phyloP scores from a whole-genome alignment of 2,113 vertebrate genomes.

The Sapayoa aenigma region DNA sequence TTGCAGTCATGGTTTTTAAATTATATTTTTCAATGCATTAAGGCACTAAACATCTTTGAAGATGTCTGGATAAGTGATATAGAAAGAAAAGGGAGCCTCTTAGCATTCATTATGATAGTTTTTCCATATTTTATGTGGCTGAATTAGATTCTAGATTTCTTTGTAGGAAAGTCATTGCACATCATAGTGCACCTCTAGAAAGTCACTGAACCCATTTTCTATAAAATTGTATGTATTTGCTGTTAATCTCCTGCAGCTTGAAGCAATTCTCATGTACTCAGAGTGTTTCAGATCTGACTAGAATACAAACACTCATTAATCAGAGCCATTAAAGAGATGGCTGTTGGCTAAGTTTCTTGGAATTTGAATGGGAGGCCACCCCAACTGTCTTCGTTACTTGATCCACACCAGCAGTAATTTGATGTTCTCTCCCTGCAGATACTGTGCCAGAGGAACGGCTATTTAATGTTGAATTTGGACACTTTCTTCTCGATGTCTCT shows the following conservation, averaged over 20 bases:
- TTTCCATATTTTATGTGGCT: background rate
- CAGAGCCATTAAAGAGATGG: slow-evolving; percentile 54
- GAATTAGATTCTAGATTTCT: slow-evolving; percentile 1
- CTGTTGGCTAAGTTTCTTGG: slow-evolving; percentile 52
- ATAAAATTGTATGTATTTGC: background rate
- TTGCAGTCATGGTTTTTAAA: background rate
- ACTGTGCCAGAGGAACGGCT: slow-evolving; percentile 65
- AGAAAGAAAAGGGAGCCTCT: background rate
- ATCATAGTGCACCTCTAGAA: background rate
- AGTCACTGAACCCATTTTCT: background rate
- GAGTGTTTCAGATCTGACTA: slow-evolving; percentile 47
- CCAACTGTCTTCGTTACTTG: background rate
- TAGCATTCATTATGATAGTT: background rate
- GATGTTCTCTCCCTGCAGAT: slow-evolving; percentile 61
- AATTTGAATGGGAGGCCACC: slow-evolving; percentile 47
- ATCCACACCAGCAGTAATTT: slow-evolving; percentile 31
- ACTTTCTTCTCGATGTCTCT: slow-evolving; percentile 73
- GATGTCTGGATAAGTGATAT: background rate
- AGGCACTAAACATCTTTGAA: background rate
- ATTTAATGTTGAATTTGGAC: slow-evolving; percentile 76
- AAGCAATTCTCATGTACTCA: slow-evolving; percentile 49
- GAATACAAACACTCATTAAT: slow-evolving; percentile 65
- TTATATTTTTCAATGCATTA: background rate
- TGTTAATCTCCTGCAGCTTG: slow-evolving; percentile 54
- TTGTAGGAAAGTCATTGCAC: background rate